Base-by-base conservation (phyloP, 53 echinoderm and acorn worm species). In the Pentamera pediparva region DNA sequence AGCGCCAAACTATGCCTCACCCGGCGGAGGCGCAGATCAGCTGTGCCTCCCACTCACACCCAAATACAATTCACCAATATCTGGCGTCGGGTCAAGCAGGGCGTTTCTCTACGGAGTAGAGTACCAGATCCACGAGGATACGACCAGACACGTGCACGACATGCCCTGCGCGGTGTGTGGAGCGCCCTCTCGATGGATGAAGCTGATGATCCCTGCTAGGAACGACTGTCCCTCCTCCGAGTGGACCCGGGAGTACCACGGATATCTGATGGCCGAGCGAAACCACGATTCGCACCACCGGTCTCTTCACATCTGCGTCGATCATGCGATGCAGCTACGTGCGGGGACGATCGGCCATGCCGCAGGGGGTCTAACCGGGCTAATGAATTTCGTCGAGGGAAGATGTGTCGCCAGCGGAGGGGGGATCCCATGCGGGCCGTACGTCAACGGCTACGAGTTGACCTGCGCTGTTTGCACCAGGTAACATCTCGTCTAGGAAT, bases 401-500 rank as follows among this genome's bases (percentile, higher is more conserved):
- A n/a, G 75, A 18, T 85, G 85, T 65, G 15, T 32, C 12, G 43
- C 30, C 2, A 49, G 37, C 34, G 76, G 76, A 6, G 80, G 59
- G 13, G 75, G 75, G 21, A 27, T 84, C 17, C 62, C 71, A 11
- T 84, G 84, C 43, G 73, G 70, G 6, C 80, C 85, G 5, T 80
- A 80, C 28, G 13, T 69, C 24, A 43, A 79, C 33, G 79, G 79
- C 10, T 74, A 60, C 21, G 85, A 85, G 65, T 58, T 85, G 1
- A 85, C 85, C 1, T 85, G 79, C 17, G 85, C 79, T 17, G 62
- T 85, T 12, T 85, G 85, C 28, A 85, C 85, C 25, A 39, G 61
- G 22, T 81, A 52, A n/a, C n/a, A n/a, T n/a, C n/a, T n/a, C n/a
- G n/a, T n/a, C n/a, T n/a, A n/a, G n/a, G n/a, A n/a, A n/a, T n/a